A percentile compares a stretch with the other conserved stretches of the same genome.
These are phyloP conservation scores for Gambusia affinis DNA, from an alignment of 2,113 vertebrate genomes.

Conservation along the genomic window DNA sequence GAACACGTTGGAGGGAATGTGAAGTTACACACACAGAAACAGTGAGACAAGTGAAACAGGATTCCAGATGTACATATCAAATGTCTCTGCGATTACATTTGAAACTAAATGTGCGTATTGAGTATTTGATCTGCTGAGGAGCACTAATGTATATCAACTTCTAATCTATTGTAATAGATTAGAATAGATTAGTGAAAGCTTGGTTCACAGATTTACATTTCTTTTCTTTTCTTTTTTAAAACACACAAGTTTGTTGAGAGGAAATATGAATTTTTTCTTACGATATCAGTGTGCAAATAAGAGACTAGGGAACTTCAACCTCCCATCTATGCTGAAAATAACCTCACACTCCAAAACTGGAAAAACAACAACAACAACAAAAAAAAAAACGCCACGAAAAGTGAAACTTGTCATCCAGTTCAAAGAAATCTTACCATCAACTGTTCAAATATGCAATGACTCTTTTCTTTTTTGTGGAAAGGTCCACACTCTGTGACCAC, in stretches of 20 bases:
- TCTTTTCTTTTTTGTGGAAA: constrained; percentile 21
- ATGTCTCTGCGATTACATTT: background rate
- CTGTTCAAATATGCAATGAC: constrained; percentile 21
- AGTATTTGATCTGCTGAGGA: background rate
- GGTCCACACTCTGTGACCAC: constrained; percentile 13
- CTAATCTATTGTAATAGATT: no score
- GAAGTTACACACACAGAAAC: background rate
- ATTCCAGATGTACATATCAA: background rate
- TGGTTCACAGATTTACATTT: no score
- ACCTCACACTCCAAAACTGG: no score
- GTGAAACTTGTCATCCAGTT: constrained; percentile 14
- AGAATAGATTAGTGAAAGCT: no score
- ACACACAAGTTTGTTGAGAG: background rate
- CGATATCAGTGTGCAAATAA: no score
- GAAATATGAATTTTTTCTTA: background rate
- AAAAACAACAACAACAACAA: no score
- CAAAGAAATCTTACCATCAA: constrained; percentile 22
- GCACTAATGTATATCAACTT: background rate
- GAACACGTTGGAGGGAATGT: background rate
- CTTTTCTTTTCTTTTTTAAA: no score
- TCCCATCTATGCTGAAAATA: no score
- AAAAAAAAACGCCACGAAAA: background rate
- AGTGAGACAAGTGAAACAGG: background rate
- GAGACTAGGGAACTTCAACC: no score
- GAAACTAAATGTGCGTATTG: background rate